phyloP scores from a whole-genome alignment of 2,113 vertebrate genomes.

The Chunga burmeisteri region DNA sequence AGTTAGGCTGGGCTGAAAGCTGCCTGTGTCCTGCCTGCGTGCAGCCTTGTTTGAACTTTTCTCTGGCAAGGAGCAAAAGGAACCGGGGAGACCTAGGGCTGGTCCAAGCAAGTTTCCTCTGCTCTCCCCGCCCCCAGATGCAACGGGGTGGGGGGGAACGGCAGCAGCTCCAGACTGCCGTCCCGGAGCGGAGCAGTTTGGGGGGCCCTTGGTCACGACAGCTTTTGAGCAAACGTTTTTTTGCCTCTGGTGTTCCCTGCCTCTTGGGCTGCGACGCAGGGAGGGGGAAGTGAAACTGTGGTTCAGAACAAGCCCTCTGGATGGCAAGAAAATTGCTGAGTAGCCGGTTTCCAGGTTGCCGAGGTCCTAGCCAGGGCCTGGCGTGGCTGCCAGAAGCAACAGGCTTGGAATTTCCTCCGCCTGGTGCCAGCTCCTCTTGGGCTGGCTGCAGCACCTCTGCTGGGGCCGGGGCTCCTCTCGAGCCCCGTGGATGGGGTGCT shows the following conservation, averaged over 20 bases:
- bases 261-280: not conserved
- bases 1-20: constrained; percentile 26
- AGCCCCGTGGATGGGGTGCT: not conserved
- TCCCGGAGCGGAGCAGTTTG: not conserved
- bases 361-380: constrained; percentile 32
- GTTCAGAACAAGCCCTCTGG: constrained; percentile 55
- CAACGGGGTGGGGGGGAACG: rapidly evolving
- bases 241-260: constrained; percentile 10
- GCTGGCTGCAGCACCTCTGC: constrained; percentile 41
- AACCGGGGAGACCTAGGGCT: constrained; percentile 9
- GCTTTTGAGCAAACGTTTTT: not conserved
- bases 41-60: constrained; percentile 63
- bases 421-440: constrained; percentile 61
- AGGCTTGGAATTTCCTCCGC: constrained; percentile 71
- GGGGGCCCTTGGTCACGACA: not conserved
- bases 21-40: constrained; percentile 49
- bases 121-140: not conserved
- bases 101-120: constrained; percentile 33
- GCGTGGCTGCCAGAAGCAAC: constrained; percentile 69
- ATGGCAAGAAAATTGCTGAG: constrained; percentile 71
- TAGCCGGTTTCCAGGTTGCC: constrained; percentile 68
- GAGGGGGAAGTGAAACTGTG: constrained; percentile 50
- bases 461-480: not conserved
- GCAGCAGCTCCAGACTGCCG: not conserved
- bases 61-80: constrained; percentile 52